A percentile compares a stretch with the other conserved stretches of the same genome.
phyloP scores from a whole-genome alignment of 2,888 invertebrate species.

The Rhodophaea formosa region DNA sequence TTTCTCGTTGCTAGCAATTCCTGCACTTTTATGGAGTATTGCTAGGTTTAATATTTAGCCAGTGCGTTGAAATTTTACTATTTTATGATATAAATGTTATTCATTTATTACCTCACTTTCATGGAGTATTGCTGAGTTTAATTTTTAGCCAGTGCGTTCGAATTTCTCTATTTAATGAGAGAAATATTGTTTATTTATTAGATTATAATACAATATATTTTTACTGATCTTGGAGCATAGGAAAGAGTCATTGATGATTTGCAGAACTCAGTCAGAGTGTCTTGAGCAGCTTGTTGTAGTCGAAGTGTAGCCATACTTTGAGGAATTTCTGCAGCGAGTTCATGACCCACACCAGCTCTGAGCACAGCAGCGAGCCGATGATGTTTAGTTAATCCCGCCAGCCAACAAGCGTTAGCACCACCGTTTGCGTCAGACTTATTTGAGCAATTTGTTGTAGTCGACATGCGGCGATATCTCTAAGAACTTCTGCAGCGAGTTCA shows the following conservation, averaged over 20 bases:
- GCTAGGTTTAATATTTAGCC: not conserved
- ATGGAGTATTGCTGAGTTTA: no score
- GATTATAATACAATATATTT: no score
- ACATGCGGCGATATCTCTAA: constrained; percentile 93
- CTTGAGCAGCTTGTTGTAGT: constrained; percentile 95
- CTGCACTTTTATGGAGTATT: constrained; percentile 6
- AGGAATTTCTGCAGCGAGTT: constrained; percentile 95
- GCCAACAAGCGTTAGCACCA: constrained; percentile 66
- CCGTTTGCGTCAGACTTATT: constrained; percentile 71
- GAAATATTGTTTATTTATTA: no score
- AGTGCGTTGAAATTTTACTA: not conserved
- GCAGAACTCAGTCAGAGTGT: no score
- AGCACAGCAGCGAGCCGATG: constrained; percentile 96
- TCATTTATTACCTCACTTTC: no score
- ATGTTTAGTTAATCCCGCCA: constrained; percentile 98
- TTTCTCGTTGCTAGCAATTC: constrained; percentile 3
- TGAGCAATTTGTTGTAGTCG: constrained; percentile 94
- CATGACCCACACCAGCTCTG: constrained; percentile 95
- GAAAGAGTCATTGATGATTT: no score
- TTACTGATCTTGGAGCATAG: not conserved
- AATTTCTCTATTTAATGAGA: no score
- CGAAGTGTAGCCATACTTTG: constrained; percentile 92
- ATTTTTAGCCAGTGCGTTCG: no score
- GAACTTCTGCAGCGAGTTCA: constrained; percentile 95
- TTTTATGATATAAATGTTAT: not conserved